Evolutionary conservation across 2,113 vertebrate species (phyloP).

Genomic region (Rhynchopsitta pachyrhyncha): DNA sequence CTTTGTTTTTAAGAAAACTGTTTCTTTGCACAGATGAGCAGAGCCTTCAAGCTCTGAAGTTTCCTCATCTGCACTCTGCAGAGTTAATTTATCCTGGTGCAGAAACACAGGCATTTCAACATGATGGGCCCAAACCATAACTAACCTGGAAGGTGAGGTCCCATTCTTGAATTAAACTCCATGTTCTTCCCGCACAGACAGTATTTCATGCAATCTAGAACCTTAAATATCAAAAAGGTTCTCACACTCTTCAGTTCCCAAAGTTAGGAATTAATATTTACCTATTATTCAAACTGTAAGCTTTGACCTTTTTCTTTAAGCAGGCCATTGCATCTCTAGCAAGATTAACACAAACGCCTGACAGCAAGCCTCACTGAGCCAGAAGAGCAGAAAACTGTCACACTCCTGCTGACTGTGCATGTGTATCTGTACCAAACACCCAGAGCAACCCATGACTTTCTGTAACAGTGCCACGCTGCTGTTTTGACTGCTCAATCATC

Average conservation of each 20-base stretch:
- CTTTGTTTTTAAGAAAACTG: neutral
- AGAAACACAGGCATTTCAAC: neutral
- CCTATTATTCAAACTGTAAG: neutral
- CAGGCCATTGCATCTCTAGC: neutral
- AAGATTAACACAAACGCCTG: neutral
- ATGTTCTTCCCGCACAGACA: neutral
- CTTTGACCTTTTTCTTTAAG: neutral
- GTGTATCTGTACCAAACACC: slow-evolving; percentile 9
- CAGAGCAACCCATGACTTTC: slow-evolving; percentile 30
- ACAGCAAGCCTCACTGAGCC: neutral
- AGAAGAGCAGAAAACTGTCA: neutral
- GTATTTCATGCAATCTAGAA: neutral
- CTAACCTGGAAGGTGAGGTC: neutral
- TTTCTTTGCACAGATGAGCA: neutral
- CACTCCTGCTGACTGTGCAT: slow-evolving; percentile 34
- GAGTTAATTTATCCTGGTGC: neutral
- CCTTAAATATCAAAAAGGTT: neutral
- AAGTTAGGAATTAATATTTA: neutral
- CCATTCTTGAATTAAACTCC: neutral
- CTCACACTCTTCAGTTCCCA: neutral
- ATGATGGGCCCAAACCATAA: neutral
- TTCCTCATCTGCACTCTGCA: neutral
- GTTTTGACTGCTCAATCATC: slow-evolving; percentile 34
- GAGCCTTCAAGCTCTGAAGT: neutral
- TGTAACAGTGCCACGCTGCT: neutral